Evolutionary conservation across 2,797 vertebrate species (phyloP).

Genomic region (Gymnocypris eckloni): DNA sequence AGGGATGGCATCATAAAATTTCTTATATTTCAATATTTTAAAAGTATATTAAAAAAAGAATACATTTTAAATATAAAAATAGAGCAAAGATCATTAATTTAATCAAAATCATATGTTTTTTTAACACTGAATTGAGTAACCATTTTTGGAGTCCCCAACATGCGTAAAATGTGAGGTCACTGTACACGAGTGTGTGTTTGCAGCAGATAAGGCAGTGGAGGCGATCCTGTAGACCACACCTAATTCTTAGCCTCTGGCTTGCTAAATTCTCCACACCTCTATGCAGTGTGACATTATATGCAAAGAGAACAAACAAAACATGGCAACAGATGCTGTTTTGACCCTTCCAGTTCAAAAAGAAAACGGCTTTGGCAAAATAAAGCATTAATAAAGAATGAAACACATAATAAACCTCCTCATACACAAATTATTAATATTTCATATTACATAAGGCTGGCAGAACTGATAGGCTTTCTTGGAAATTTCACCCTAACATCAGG

Average conservation of each 20-base stretch:
- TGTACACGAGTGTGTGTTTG: conserved; percentile 18
- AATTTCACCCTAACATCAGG: not conserved
- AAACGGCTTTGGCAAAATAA: not conserved
- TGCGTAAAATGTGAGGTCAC: conserved; percentile 28
- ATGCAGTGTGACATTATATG: too few relatives aligned
- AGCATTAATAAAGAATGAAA: conserved; percentile 16
- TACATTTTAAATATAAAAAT: not conserved
- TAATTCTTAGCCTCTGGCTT: conserved; percentile 1
- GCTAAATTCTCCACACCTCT: not conserved
- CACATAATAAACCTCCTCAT: not conserved
- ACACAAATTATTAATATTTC: not conserved
- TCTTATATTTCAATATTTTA: not conserved
- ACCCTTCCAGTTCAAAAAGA: not conserved
- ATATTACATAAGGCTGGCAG: not conserved
- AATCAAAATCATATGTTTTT: conserved; percentile 1
- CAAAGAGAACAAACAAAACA: not conserved
- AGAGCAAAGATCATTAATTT: not conserved
- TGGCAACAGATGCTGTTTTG: not conserved
- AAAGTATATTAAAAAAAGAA: not conserved
- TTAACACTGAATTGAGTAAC: not conserved
- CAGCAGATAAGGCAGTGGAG: conserved; percentile 44
- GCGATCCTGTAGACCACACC: conserved; percentile 49
- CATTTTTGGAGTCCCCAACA: not conserved
- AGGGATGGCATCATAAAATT: not conserved
- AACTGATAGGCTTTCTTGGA: not conserved